Evolutionary conservation across 1,140 invertebrate species (phyloP), one percentile per base, ranked within the genome.

Genomic region (Oreohelix idahoensis): DNA sequence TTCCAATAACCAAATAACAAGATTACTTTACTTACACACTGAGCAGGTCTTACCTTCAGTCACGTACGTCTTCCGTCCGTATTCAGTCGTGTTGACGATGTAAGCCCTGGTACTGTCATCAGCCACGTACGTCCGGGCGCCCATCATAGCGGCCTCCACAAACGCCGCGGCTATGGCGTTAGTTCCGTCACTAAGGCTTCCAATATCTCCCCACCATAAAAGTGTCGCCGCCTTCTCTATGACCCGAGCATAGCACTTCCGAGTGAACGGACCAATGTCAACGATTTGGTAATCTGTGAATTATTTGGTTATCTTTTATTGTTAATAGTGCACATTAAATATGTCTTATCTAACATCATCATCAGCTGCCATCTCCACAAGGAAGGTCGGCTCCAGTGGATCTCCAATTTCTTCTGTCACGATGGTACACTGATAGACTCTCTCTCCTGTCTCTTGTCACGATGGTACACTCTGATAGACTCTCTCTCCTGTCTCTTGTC

Each of bases 211-310:
- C 38, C 74, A 76, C 74, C 74, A 76, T 0, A 76, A 23, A 15
- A 76, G 38, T 15, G 74, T 76, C 29, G 32, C 29, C 13, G 74
- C 74, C 2, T 35, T 4, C 17, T 39, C 32, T 0, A 76, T 49
- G 45, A 76, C 74, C 39, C 29, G 17, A 13, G 15, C 10, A 29
- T 76, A 76, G 45, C 74, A 76, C 11, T 35, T 51, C n/a, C 74
- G 17, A 13, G 74, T 76, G 74, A 76, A 76, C 1, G 74, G 74
- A 5, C 74, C 74, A 1, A 76, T 76, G 23, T 76, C 74, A 1
- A 76, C 74, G 20, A 76, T 51, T 15, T 76, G 11, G 74, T 29
- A 76, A 35, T 51, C 74, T 76, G 71, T 26, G 36, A 36, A 45
- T 5, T n/a, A n/a, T n/a, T n/a, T n/a, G n/a, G n/a, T n/a, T n/a